phyloP scores from a whole-genome alignment of 2,888 invertebrate genomes.

The Ashinkailepas kermadecensis region DNA sequence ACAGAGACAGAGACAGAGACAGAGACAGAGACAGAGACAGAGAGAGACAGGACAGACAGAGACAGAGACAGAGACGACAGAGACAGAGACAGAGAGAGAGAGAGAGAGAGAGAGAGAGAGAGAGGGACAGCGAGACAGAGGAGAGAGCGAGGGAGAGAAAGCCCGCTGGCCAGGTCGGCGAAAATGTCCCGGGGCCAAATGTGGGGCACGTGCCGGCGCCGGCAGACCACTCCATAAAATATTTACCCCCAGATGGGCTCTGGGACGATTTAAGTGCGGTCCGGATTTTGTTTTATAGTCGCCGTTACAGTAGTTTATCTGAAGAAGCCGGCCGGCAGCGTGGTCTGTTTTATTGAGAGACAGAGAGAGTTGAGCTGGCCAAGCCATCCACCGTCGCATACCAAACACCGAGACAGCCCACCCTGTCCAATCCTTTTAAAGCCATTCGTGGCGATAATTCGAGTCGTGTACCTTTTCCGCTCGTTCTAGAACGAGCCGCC shows the following conservation, averaged over 20 bases:
- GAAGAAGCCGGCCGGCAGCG: background rate
- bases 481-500: no score
- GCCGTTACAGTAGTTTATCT: slow-evolving; percentile 1
- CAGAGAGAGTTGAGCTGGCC: background rate
- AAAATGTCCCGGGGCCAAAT: background rate
- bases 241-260: background rate
- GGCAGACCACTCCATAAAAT: background rate
- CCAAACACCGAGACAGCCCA: background rate
- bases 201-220: background rate
- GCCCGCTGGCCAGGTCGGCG: background rate
- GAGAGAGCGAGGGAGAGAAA: no score
- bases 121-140: no score
- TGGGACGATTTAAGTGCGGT: background rate
- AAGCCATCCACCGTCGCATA: background rate
- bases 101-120: no score
- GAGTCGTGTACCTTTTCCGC: no score
- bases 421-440: slow-evolving; percentile 7
- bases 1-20: no score
- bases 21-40: no score
- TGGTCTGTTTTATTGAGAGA: slow-evolving; percentile 7
- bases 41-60: no score
- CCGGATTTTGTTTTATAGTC: slow-evolving; percentile 11
- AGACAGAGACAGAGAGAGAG: no score
- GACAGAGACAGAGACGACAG: no score
- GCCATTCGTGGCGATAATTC: background rate